Base-by-base conservation (phyloP, 1,140 invertebrate species). In the Heliconius nattereri region DNA sequence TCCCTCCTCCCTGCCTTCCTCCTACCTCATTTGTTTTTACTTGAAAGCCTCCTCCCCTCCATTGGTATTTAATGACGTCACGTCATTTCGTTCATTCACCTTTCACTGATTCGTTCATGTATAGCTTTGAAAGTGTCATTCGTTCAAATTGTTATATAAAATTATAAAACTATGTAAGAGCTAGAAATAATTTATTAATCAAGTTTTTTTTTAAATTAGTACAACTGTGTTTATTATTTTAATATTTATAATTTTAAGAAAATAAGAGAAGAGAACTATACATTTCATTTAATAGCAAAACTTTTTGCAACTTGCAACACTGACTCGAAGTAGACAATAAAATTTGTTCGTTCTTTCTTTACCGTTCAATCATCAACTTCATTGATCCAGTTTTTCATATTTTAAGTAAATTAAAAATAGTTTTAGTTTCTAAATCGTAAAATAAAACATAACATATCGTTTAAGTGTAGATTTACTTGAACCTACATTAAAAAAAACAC, bases 301-400 rank as follows among this genome's bases (percentile, higher is more conserved):
- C 20, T 77, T 80, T 78, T 73, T 71, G 29, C 19, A 29, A 80
- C 54, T 85, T 79, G 85, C 81, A 86, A 87, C 85, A 86, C 80
- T 81, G 16, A 73, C 9, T 52, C 29, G 54, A 26, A 77, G 74
- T 81, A 82, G 49, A 72, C 78, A 71, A 71, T 79, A 45, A 78
- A 71, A 70, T 81, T 83, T 81, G 77, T 86, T 86, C 86, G 76
- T 85, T 90, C 85, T 84, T 85, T 86, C 86, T 86, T 87, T 84
- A 84, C 82, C 85, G 78, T 87, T 89, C 89, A 87, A 85, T 91
- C 89, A 85, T 87, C 87, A 90, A 90, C 89, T 87, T 84, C 86
- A 90, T 91, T 87, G 87, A 91, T 91, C 88, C 60, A 86, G 87
- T 89, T 87, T 88, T 86, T 85, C 78, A 84, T 88, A 76, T 78